These are phyloP conservation scores for Aix galericulata DNA, from an alignment of 2,113 vertebrate genomes.

Conservation along the genomic window DNA sequence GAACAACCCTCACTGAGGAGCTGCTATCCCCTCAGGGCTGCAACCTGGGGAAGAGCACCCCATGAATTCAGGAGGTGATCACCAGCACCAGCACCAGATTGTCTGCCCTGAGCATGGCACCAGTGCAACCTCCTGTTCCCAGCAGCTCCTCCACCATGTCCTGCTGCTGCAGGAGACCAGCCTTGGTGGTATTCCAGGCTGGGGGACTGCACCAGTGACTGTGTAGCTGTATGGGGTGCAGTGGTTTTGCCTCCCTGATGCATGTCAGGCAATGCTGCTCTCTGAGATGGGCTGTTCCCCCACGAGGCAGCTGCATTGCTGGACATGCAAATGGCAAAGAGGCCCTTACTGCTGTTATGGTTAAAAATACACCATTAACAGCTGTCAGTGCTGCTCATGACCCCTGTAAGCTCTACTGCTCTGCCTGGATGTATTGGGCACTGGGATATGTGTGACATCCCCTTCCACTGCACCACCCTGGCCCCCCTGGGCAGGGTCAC, in stretches of 20 bases:
- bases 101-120: not conserved
- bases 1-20: rapidly evolving
- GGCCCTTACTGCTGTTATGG: not conserved
- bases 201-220: not conserved
- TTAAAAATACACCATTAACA: not conserved
- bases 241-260: not conserved
- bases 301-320: rapidly evolving
- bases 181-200: not conserved
- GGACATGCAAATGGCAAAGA: not conserved
- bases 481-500: rapidly evolving
- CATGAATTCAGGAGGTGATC: not conserved
- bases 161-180: not conserved
- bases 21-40: not conserved
- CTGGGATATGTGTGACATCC: rapidly evolving
- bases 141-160: rapidly evolving
- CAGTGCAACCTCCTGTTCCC: not conserved
- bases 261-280: not conserved
- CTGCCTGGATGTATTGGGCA: rapidly evolving
- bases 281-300: rapidly evolving
- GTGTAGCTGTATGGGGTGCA: not conserved
- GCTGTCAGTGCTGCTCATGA: not conserved
- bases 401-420: not conserved
- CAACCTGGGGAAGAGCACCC: not conserved
- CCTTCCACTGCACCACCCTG: rapidly evolving
- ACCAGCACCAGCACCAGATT: not conserved